Percentiles rank a stretch among this genome's conserved stretches.
phyloP scores from a whole-genome alignment of 1,140 invertebrate genomes.

The Pararge aegeria region DNA sequence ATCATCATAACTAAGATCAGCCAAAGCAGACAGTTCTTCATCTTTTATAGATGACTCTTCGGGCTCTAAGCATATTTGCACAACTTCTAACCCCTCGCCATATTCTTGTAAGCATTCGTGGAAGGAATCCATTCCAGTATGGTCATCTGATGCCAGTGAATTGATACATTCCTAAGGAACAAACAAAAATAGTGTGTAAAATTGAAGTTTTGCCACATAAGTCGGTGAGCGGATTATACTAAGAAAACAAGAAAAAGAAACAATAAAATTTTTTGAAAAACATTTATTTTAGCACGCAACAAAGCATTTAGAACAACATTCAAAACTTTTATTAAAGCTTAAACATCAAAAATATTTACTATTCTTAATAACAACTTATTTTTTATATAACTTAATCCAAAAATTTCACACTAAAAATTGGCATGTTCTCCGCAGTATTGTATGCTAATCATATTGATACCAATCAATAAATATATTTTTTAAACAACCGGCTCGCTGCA shows the following conservation, averaged over 20 bases:
- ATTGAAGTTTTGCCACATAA: background rate
- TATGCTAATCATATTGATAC: too few relatives aligned
- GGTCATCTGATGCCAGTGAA: conserved; percentile 80
- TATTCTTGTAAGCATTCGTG: conserved; percentile 83
- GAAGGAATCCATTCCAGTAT: conserved; percentile 82
- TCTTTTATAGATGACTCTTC: conserved; percentile 76
- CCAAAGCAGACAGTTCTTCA: conserved; percentile 71
- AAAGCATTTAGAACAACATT: conserved; percentile 21
- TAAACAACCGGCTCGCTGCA: too few relatives aligned
- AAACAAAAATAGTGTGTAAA: conserved; percentile 30
- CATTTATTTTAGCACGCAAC: conserved; percentile 26
- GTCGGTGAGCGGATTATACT: background rate
- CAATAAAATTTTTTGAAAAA: conserved; percentile 15
- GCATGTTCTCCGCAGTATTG: background rate
- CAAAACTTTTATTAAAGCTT: conserved; percentile 15
- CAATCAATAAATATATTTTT: too few relatives aligned
- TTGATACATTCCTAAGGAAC: conserved; percentile 71
- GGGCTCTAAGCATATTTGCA: conserved; percentile 81
- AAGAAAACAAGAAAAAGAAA: background rate
- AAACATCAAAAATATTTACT: conserved; percentile 26
- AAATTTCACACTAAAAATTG: background rate
- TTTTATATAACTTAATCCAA: background rate
- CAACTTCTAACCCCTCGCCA: conserved; percentile 81
- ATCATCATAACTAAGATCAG: conserved; percentile 74
- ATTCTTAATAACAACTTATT: conserved; percentile 6